These are phyloP conservation scores for Sitta europaea DNA, from an alignment of 2,113 vertebrate genomes.

Conservation along the genomic window DNA sequence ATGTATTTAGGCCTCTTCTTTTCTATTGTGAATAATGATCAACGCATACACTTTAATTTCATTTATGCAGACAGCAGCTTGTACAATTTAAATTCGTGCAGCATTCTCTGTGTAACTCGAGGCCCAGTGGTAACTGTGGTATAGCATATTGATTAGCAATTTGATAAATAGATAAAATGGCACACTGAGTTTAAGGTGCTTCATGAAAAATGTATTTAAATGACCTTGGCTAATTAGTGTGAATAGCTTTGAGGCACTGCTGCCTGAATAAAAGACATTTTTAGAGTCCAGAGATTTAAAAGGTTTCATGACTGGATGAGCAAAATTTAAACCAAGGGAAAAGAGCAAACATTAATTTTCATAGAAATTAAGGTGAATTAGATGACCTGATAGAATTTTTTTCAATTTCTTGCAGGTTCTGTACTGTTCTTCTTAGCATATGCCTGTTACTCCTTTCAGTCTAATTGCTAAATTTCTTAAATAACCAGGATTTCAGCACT, in stretches of 20 bases:
- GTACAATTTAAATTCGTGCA: conserved; percentile 71
- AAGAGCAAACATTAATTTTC: conserved; percentile 50
- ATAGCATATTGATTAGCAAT: conserved; percentile 79
- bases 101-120: conserved; percentile 59
- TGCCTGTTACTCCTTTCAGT: neutral
- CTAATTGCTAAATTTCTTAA: conserved; percentile 3
- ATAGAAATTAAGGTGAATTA: conserved; percentile 35
- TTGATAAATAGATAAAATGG: conserved; percentile 79
- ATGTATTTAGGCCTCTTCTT: conserved; percentile 37
- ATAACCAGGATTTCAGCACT: neutral
- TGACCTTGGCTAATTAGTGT: conserved; percentile 74
- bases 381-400: neutral
- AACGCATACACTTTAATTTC: conserved; percentile 52
- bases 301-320: conserved; percentile 37
- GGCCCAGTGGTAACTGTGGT: conserved; percentile 63
- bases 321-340: conserved; percentile 43
- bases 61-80: conserved; percentile 65
- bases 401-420: neutral
- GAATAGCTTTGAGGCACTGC: conserved; percentile 62
- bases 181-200: conserved; percentile 69
- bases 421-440: neutral
- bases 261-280: conserved; percentile 46
- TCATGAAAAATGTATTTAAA: conserved; percentile 80
- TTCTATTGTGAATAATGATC: conserved; percentile 53
- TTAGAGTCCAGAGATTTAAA: conserved; percentile 61